These are phyloP conservation scores for Ethmia dodecea DNA, from an alignment of 2,888 invertebrate species.

Conservation along the genomic window DNA sequence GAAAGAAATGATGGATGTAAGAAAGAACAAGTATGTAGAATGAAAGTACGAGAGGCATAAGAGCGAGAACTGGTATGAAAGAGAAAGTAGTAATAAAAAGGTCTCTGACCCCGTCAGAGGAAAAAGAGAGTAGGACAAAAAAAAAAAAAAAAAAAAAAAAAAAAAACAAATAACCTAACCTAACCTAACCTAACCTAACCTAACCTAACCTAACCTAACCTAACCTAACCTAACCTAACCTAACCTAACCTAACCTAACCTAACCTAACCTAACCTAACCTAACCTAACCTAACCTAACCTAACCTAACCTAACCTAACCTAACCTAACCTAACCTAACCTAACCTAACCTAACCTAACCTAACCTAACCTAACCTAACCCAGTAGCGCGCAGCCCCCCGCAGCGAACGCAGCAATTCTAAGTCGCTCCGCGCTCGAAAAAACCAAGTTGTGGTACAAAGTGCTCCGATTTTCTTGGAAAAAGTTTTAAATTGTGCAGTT, in stretches of 20 bases:
- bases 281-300: slow-evolving; percentile 11
- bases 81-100: too few species aligned
- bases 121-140: too few species aligned
- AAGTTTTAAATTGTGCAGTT: neutral
- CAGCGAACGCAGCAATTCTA: too few species aligned
- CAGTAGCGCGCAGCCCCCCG: neutral
- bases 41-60: too few species aligned
- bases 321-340: slow-evolving; percentile 16
- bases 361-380: slow-evolving; percentile 18
- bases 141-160: too few species aligned
- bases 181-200: slow-evolving; percentile 11
- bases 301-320: slow-evolving; percentile 12
- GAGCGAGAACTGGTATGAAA: too few species aligned
- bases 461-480: neutral
- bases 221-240: slow-evolving; percentile 20
- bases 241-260: slow-evolving; percentile 13
- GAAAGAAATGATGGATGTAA: too few species aligned
- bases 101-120: too few species aligned
- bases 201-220: slow-evolving; percentile 18
- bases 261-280: slow-evolving; percentile 13
- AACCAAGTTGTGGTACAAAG: too few species aligned
- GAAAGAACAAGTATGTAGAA: too few species aligned
- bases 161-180: slow-evolving; percentile 12
- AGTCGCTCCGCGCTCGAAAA: too few species aligned
- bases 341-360: slow-evolving; percentile 17